Evolutionary conservation across 2,113 vertebrate genomes (phyloP), one percentile per base, ranked within the genome.

Genomic region (Lanius ludovicianus): DNA sequence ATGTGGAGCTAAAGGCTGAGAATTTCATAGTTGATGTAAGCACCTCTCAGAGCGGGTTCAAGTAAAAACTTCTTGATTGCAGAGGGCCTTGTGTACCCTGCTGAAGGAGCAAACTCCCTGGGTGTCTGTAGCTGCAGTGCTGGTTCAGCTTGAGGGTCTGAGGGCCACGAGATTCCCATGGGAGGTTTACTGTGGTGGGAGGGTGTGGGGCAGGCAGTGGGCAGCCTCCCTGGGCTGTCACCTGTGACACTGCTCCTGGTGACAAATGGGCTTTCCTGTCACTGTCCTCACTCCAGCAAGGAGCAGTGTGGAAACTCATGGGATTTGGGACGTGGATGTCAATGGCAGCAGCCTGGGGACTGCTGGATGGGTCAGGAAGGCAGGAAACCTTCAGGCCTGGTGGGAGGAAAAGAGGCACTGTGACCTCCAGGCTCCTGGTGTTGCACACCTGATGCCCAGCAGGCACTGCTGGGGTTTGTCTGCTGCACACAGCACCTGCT

Each of bases 11-110:
- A 16, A 92, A 96, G 64, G 96, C 98, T 30, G 98, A 99, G 93
- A 99, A 99, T 93, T 99, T 99, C 76, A 53, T 99, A 49, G 98
- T 99, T 59, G 98, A 93, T 93, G 99, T 99, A 96, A 98, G 97
- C 97, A 95, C 93, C 76, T 86, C 63, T 63, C 30, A 16, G 39
- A 84, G 39, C 2, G 1, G 52, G 23, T 50, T 75, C 17, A 44
- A 83, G 46, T 90, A 13, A 46, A 90, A 87, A 3, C 15, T n/a
- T 33, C 28, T n/a, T 27, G 1, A 2, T 68, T 2, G 3, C 59
- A 75, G 56, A 24, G 47, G 33, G 41, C 20, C 35, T 50, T 18
- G 33, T 62, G 4, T 67, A 9, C 59, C n/a, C 2, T 7, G 39
- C n/a, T 33, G 82, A 28, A 55, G 62, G 69, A 62, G 2, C 60